Percentiles rank a stretch among this genome's conserved stretches.
Evolutionary conservation across 2,888 invertebrate genomes (phyloP).

Genomic region (Hoplodrina blanda): DNA sequence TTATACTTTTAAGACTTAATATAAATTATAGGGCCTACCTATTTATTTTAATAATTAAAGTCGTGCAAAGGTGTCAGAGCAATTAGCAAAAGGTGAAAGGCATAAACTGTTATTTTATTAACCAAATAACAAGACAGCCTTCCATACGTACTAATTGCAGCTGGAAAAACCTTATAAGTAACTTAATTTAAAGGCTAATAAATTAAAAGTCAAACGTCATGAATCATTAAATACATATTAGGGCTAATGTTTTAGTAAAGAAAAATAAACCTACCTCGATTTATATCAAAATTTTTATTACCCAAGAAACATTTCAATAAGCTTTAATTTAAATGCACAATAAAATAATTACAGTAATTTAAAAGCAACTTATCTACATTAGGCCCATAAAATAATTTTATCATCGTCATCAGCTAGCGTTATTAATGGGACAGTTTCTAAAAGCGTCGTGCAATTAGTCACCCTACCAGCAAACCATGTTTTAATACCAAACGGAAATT

Average conservation of each 20-base stretch:
- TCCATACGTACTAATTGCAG: constrained; percentile 2
- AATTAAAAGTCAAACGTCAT: neutral
- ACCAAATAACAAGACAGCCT: constrained; percentile 27
- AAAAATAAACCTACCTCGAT: neutral
- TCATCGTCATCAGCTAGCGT: constrained; percentile 50
- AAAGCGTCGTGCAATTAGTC: constrained; percentile 60
- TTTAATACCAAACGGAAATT: constrained; percentile 75
- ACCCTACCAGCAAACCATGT: constrained; percentile 57
- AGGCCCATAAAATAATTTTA: constrained; percentile 54
- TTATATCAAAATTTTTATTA: neutral
- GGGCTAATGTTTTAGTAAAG: constrained; percentile 1
- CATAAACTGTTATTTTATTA: constrained; percentile 20
- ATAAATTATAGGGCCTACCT: neutral
- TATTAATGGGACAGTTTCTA: constrained; percentile 57
- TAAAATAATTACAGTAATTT: constrained; percentile 41
- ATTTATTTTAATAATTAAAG: constrained; percentile 1
- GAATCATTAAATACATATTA: constrained; percentile 1
- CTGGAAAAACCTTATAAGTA: neutral
- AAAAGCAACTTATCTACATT: constrained; percentile 55
- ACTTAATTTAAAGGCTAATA: neutral
- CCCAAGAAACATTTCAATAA: constrained; percentile 22
- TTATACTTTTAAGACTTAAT: neutral
- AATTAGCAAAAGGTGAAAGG: constrained; percentile 38
- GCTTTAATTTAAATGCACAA: constrained; percentile 24
- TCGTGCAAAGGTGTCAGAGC: constrained; percentile 28